phyloP scores from a whole-genome alignment of 2,113 vertebrate species.

The Pangasianodon hypophthalmus region DNA sequence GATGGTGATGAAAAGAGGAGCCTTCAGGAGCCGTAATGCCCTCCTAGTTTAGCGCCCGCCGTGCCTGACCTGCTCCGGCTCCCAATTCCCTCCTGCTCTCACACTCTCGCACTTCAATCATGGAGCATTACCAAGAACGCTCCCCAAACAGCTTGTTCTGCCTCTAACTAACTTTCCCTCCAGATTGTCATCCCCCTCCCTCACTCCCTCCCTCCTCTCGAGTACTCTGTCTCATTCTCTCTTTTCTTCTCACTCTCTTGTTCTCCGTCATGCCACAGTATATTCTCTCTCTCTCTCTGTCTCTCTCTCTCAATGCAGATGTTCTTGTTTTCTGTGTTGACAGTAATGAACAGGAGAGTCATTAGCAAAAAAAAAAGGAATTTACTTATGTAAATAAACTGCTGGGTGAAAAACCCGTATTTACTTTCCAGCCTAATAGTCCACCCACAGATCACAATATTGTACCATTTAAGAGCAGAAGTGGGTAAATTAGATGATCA shows the following conservation, averaged over 20 bases:
- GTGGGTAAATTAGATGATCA: constrained; percentile 43
- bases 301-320: constrained; percentile 70
- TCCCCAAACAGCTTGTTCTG: constrained; percentile 59
- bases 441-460: constrained; percentile 63
- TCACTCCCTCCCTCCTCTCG: background rate
- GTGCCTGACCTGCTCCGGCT: constrained; percentile 51
- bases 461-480: constrained; percentile 48
- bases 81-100: constrained; percentile 53
- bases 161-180: constrained; percentile 53
- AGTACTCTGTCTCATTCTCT: constrained; percentile 32
- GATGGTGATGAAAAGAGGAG: constrained; percentile 58
- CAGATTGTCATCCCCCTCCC: constrained; percentile 34
- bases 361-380: constrained; percentile 74
- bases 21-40: constrained; percentile 45
- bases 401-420: constrained; percentile 60
- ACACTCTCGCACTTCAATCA: constrained; percentile 45
- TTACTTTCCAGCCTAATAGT: constrained; percentile 66
- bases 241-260: constrained; percentile 29
- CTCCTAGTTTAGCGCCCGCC: constrained; percentile 53
- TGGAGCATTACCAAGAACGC: constrained; percentile 50
- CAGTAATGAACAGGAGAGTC: constrained; percentile 78
- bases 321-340: constrained; percentile 72
- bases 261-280: constrained; percentile 22
- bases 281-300: constrained; percentile 25
- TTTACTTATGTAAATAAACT: constrained; percentile 71